Evolutionary conservation across 1,140 invertebrate species (phyloP), one percentile per base, ranked within the genome.

Genomic region (Brachionus koreanus): DNA sequence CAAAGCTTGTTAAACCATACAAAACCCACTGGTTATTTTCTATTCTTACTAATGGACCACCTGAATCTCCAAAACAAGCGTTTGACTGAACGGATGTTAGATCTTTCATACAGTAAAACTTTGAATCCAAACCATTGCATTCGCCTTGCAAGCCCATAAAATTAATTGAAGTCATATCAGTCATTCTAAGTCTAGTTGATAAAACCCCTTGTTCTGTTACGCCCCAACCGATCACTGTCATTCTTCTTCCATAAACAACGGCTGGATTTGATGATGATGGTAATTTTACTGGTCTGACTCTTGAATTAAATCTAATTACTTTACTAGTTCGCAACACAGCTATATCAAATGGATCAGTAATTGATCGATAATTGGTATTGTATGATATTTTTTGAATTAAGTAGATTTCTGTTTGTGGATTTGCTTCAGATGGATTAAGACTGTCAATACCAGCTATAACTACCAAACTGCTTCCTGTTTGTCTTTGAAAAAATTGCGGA

Each of bases 101-200:
- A 37, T 65, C 63, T 65, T 65, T 65, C 25, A 65, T 65, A 33
- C 63, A 65, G 33, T 65, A 65, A n/a, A 65, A 65, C 13, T 33
- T 33, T 9, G 4, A 29, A 65, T 65, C 63, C 6, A 65, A 23
- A 35, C 63, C 63, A 13, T 33, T 16, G 29, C 63, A 65, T 37
- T 65, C 49, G 16, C 49, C 19, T 9, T 19, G 49, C 19, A 57
- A 23, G 7, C 49, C 49, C 49, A 57, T 57, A 9, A 57, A 57
- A 65, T 65, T 65, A 33, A 65, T 65, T 35, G 33, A 29, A 65
- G 25, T 65, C 25, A 65, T 65, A 13, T 10, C 6, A 33, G 63
- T 37, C 63, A 65, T 33, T 10, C 3, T n/a, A 5, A 65, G 12
- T 16, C 10, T 33, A n/a, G 25, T 37, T 2, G 63, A 65, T 5